Evolutionary conservation across 2,797 vertebrate species (phyloP).

Genomic region (Carcharodon carcharias): DNA sequence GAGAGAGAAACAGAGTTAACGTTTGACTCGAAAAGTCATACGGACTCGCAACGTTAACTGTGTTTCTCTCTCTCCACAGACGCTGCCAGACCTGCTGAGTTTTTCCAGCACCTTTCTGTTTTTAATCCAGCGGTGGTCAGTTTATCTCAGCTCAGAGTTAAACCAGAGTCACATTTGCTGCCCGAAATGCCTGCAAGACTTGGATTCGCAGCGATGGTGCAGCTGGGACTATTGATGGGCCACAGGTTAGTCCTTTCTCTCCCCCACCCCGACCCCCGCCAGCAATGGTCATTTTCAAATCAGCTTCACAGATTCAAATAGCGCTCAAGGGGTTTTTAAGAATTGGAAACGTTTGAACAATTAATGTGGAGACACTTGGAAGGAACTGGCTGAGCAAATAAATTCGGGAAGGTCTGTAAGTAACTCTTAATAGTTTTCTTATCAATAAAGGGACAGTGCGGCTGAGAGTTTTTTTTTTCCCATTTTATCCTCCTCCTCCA

Average conservation of each 20-base stretch:
- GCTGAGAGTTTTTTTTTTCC: neutral
- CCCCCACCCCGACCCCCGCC: too few species aligned
- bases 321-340: neutral
- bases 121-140: too few species aligned
- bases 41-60: too few species aligned
- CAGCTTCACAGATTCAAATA: neutral
- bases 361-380: neutral
- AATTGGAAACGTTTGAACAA: neutral
- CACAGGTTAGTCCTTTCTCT: too few species aligned
- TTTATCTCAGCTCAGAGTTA: neutral
- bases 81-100: too few species aligned
- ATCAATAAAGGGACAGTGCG: neutral
- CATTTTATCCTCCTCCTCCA: neutral
- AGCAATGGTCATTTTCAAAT: neutral
- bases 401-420: neutral
- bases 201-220: neutral
- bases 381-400: neutral
- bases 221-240: too few species aligned
- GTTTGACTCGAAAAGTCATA: too few species aligned
- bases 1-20: too few species aligned
- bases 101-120: too few species aligned
- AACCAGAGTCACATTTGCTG: neutral
- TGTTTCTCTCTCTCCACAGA: too few species aligned
- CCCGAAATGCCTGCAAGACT: neutral
- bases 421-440: neutral